Evolutionary conservation across 30 jellyfish, hydroid and myxozoan genomes (phyloP).

Genomic region (Rhopilema esculentum): DNA sequence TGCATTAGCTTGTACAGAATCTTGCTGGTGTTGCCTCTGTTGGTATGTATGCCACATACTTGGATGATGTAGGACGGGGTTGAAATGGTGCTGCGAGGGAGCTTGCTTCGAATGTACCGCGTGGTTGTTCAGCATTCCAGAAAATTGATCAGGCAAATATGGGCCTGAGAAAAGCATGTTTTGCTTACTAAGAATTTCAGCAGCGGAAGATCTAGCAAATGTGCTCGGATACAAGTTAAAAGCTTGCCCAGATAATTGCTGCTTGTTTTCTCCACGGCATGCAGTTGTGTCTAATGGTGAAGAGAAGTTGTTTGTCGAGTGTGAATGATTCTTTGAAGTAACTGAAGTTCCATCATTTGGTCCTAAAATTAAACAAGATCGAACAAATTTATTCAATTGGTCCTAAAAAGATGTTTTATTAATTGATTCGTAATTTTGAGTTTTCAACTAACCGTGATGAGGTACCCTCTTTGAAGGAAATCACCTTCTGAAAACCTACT

Average conservation of each 20-base stretch:
- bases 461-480: no score
- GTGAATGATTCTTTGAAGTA: neutral
- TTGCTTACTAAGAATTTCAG: neutral
- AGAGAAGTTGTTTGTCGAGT: neutral
- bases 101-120: conserved; percentile 1
- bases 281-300: neutral
- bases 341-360: neutral
- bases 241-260: neutral
- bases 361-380: neutral
- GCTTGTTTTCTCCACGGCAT: neutral
- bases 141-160: neutral
- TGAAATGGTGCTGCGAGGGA: conserved; percentile 9
- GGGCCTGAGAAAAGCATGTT: neutral
- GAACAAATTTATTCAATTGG: neutral
- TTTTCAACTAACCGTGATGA: no score
- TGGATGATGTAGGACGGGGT: conserved; percentile 3
- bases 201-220: neutral
- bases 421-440: no score
- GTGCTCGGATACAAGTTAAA: neutral
- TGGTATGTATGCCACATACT: conserved; percentile 6
- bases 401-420: neutral
- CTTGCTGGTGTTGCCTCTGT: conserved; percentile 44
- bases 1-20: neutral
- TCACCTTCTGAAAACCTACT: no score
- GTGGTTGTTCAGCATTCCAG: conserved; percentile 7